Evolutionary conservation across 2,113 vertebrate species (phyloP).

Genomic region (Poeciliopsis prolifica): DNA sequence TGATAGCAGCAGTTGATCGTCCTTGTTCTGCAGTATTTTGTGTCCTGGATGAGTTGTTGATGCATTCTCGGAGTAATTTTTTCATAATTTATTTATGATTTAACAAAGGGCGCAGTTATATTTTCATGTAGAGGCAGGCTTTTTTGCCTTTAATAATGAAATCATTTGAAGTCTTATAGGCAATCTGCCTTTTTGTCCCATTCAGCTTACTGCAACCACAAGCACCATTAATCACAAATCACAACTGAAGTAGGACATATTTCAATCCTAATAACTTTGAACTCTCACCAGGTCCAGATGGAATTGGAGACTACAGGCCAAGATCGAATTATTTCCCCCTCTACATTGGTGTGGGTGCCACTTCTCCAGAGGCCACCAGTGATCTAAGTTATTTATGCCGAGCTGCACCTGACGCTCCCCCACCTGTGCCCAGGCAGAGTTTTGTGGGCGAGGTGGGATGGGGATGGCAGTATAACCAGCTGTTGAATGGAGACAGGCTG

Average conservation of each 20-base stretch:
- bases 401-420: slow-evolving; percentile 26
- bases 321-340: slow-evolving; percentile 62
- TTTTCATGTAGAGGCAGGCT: too few species aligned
- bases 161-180: neutral
- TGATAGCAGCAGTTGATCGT: too few species aligned
- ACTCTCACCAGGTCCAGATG: slow-evolving; percentile 78
- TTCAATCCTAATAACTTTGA: slow-evolving; percentile 1
- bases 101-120: too few species aligned
- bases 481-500: slow-evolving; percentile 68
- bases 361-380: slow-evolving; percentile 67
- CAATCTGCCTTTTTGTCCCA: neutral
- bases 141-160: neutral
- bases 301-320: slow-evolving; percentile 73
- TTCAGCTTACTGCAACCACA: neutral
- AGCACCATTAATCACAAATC: neutral
- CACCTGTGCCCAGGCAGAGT: slow-evolving; percentile 41
- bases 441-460: slow-evolving; percentile 77
- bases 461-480: slow-evolving; percentile 70
- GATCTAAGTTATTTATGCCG: slow-evolving; percentile 76
- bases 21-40: too few species aligned
- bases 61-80: too few species aligned
- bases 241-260: neutral
- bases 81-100: too few species aligned
- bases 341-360: slow-evolving; percentile 64
- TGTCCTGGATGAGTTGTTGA: too few species aligned